Evolutionary conservation across 2,797 vertebrate genomes (phyloP).

Genomic region (Hephaestus fuliginosus): DNA sequence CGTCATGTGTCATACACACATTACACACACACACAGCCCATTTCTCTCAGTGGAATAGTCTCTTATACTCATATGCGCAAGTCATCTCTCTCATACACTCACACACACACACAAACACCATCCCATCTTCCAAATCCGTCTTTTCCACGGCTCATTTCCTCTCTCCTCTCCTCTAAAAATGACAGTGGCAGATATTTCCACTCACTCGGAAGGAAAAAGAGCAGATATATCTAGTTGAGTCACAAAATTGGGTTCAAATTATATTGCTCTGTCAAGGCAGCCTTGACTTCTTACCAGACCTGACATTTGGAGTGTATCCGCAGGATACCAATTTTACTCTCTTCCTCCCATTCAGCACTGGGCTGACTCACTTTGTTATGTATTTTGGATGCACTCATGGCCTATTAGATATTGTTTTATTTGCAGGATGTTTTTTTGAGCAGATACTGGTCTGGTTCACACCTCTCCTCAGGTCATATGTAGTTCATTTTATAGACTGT

Average conservation of each 20-base stretch:
- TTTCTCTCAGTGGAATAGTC: not conserved
- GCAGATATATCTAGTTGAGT: constrained; percentile 76
- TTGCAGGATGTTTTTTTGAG: constrained; percentile 41
- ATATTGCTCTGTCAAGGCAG: constrained; percentile 74
- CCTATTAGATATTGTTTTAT: constrained; percentile 60
- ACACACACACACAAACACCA: constrained; percentile 36
- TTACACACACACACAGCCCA: not conserved
- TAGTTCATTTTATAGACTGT: constrained; percentile 17
- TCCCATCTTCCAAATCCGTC: constrained; percentile 68
- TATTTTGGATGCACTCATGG: constrained; percentile 60
- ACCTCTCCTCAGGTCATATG: constrained; percentile 25
- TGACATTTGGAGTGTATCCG: constrained; percentile 75
- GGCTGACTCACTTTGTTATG: constrained; percentile 67
- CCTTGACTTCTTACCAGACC: constrained; percentile 71
- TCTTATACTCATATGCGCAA: constrained; percentile 38
- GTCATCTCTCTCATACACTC: constrained; percentile 27
- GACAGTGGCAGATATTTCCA: constrained; percentile 76
- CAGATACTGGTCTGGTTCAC: constrained; percentile 16
- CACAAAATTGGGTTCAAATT: constrained; percentile 77
- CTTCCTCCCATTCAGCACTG: constrained; percentile 58
- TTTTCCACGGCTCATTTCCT: constrained; percentile 78
- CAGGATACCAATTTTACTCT: constrained; percentile 71
- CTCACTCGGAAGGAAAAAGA: constrained; percentile 70
- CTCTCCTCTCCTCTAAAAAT: constrained; percentile 64
- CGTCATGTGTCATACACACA: constrained; percentile 8